Conservation (phyloP, 2,113 vertebrate genomes). For the Rhinolophus sinicus region DNA sequence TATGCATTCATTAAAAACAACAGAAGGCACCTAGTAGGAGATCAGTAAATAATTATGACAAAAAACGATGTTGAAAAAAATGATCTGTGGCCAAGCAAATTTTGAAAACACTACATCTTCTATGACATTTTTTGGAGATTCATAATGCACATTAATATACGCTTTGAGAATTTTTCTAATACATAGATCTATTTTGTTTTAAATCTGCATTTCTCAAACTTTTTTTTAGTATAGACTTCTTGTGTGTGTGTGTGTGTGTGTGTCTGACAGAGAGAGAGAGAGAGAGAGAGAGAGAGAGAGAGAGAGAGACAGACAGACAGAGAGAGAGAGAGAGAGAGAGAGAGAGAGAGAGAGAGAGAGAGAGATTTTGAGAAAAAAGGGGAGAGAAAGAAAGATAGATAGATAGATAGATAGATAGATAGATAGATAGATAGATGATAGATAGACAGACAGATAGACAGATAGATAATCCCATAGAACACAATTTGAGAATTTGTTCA, state of each 20-base stretch:
- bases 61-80: background rate
- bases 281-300: background rate
- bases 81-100: background rate
- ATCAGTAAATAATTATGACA: background rate
- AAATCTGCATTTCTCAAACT: background rate
- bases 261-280: background rate
- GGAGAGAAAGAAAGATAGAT: background rate
- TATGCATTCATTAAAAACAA: background rate
- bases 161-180: constrained; percentile 5
- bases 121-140: background rate
- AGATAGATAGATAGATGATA: background rate
- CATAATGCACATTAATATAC: background rate
- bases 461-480: background rate
- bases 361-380: background rate
- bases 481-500: background rate
- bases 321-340: background rate
- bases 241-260: background rate
- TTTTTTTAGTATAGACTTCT: background rate
- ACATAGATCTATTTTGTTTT: background rate
- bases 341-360: background rate
- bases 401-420: background rate
- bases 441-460: background rate
- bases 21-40: background rate
- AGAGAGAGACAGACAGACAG: background rate
- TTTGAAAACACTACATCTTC: background rate